phyloP scores from a whole-genome alignment of 1,140 invertebrate genomes.

The Bombus fervidus region DNA sequence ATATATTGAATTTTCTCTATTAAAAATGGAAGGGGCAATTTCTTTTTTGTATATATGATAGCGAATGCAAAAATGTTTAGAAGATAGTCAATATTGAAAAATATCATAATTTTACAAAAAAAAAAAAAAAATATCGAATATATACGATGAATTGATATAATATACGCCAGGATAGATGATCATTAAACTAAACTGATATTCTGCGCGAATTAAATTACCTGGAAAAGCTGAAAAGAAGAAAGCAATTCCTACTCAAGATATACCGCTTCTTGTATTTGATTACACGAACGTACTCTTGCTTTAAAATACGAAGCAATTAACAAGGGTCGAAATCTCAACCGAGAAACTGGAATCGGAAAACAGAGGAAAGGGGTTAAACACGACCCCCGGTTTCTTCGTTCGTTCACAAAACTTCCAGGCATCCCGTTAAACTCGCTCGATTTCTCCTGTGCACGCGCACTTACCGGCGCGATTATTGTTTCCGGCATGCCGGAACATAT shows the following conservation, averaged over 20 bases:
- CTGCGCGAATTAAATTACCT: neutral
- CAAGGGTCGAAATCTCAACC: conserved; percentile 46
- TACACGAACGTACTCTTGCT: neutral
- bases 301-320: conserved; percentile 22
- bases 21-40: no score
- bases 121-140: no score
- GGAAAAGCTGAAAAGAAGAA: neutral
- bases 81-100: no score
- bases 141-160: no score
- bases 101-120: no score
- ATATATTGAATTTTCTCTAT: no score
- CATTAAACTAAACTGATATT: neutral
- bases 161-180: no score
- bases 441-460: conserved; percentile 22
- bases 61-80: no score
- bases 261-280: neutral
- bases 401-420: conserved; percentile 32
- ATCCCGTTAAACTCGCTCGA: conserved; percentile 42
- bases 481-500: conserved; percentile 41
- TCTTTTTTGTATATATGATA: no score
- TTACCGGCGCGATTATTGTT: conserved; percentile 50
- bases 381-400: conserved; percentile 17
- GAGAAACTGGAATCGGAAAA: conserved; percentile 48
- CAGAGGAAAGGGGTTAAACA: conserved; percentile 10
- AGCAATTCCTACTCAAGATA: neutral